Evolutionary conservation across 2,888 invertebrate species (phyloP), one percentile per base, ranked within the genome.

Genomic region (Brenthis daphne): DNA sequence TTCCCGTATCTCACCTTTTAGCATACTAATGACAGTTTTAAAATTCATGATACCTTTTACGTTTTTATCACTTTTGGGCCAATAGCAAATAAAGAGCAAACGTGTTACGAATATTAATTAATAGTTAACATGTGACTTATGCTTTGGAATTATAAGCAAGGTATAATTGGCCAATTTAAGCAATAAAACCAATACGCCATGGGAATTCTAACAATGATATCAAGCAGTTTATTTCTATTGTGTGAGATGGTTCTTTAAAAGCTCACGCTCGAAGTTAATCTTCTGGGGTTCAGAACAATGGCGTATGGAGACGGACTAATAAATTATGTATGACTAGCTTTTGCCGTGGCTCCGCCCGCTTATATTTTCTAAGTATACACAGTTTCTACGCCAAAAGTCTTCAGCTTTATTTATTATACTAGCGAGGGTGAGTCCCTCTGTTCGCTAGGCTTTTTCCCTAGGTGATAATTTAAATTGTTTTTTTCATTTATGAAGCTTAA

Each of bases 11-110:
- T 64, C 67, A 72, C 68, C 71, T 69, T 51, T 64, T 63, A 57
- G 85, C 81, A 87, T 87, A 83, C 85, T 78, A 85, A 86, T 85
- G 68, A 73, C 64, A 67, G 71, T 75, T 71, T 80, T 77, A 73
- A 75, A 77, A 82, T 85, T 82, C 81, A 77, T 72, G 72, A 74
- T 74, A 74, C 75, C 76, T 69, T 79, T 77, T 75, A 74, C 74
- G 76, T 77, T 77, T 77, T 82, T 81, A 82, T 73, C 77, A 76
- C 75, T 69, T 83, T 82, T 79, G 79, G 76, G 76, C 81, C 77
- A 81, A 83, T 81, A 75, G 79, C 72, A 72, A 75, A 74, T 77
- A 77, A 80, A 81, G 74, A 75, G 71, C 71, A 70, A 70, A 64
- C 74, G 73, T 71, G 73, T 53, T 14, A 58, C 63, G 84, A 83